Evolutionary conservation across 2,113 vertebrate genomes (phyloP), one percentile per base, ranked within the genome.

Genomic region (Rhinoderma darwinii): DNA sequence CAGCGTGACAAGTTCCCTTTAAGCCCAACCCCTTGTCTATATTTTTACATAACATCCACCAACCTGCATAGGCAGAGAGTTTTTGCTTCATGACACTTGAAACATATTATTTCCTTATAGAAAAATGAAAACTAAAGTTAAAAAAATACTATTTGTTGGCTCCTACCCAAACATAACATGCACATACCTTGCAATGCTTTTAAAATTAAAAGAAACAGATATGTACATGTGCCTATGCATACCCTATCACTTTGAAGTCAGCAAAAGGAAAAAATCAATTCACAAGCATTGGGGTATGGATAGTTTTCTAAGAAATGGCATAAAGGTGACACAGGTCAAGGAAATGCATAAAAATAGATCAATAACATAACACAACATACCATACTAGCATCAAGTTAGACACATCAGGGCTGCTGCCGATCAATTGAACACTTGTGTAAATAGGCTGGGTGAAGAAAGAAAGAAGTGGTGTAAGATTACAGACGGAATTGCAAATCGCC

Each of bases 321-420:
- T 86, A 86, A 86, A 76, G 75, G 74, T 86, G 43, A 86, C 75
- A 79, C 43, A 70, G 75, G 84, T 86, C 84, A 79, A 70, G 75
- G 84, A 79, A 86, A 86, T 78, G 84, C 59, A 86, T 86, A 78
- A 78, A 84, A 78, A 86, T 86, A 86, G 75, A 86, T 86, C 84
- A 86, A 86, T 86, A 79, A 68, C 61, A 66, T 78, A 68, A 86
- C 84, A 79, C 59, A 68, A 86, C 84, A 79, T 44, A 8, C 84
- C 56, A 86, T 79, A 50, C 30, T 47, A 43, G 61, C 70, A 86
- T 86, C 84, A 68, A 39, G 75, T 79, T 70, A 68, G 43, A 86
- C 84, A 51, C 84, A 79, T 78, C 41, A 47, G 54, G 54, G 43
- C 43, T 86, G 47, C 17, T 30, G 75, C 15, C 35, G 59, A 76